A percentile compares a stretch with the other conserved stretches of the same genome.
Conservation (phyloP, 2,797 vertebrate species). For the Tokudaia tokunoshimensis region DNA sequence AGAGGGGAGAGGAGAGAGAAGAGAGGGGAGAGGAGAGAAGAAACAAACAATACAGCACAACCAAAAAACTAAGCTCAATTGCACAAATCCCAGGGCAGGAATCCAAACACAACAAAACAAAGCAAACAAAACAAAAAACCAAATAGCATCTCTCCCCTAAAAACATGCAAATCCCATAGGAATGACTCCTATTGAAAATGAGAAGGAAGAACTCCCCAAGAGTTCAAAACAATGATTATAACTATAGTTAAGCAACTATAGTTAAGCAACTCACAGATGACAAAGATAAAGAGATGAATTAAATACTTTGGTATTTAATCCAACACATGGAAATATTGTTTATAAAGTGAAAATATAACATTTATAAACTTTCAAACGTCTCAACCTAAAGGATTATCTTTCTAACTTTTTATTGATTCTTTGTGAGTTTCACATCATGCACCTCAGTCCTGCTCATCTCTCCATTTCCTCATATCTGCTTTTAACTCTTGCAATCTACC, state of each 20-base stretch:
- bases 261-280: background rate
- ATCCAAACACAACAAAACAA: background rate
- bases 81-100: background rate
- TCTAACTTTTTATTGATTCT: background rate
- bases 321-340: background rate
- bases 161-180: background rate
- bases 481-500: background rate
- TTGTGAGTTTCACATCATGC: background rate
- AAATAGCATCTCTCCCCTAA: background rate
- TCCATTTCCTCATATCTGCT: background rate
- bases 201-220: background rate
- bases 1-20: rapidly evolving
- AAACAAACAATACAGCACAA: background rate
- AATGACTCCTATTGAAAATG: background rate
- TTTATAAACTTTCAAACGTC: background rate
- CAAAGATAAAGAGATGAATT: background rate
- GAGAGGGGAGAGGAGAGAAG: no score
- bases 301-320: background rate
- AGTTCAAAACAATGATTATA: background rate
- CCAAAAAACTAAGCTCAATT: background rate
- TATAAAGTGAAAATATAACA: background rate
- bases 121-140: background rate
- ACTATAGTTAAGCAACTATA: background rate
- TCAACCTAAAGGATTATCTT: background rate
- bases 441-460: background rate